Evolutionary conservation across 2,888 invertebrate genomes (phyloP), one percentile per base, ranked within the genome.

Genomic region (Bugula neritina): DNA sequence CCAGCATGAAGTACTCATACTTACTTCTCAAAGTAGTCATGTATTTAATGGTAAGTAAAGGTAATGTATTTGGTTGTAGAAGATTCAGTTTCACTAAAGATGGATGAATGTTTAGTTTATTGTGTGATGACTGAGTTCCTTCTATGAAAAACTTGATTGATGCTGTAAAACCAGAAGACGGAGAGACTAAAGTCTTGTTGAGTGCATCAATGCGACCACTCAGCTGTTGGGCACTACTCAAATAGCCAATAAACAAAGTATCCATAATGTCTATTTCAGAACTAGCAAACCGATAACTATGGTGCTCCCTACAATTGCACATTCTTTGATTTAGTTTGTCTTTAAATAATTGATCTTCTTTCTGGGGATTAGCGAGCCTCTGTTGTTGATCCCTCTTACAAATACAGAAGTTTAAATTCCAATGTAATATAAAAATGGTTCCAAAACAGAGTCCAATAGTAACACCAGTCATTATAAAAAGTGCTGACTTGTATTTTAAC

Each of bases 201-300:
- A 94, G 86, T 21, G 94, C 93, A 52, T 90, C 87, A 0, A 92
- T 92, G 76, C 91, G 87, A 54, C 88, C 89, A 73, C 90, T 89
- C 27, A 77, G 43, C 43, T 43, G 43, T 43, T 17, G 74, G 54
- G 75, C 75, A 1, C 78, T 77, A 25, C 91, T 92, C 79, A 96
- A 87, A 54, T 95, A 90, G 25, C 91, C 94, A 43, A 94, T 89
- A 80, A 96, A 91, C 21, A 96, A 83, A 80, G 93, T 92, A 76
- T 93, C 92, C 74, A 91, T 88, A 77, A 97, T 95, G 25, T 94
- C 96, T 72, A 98, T 88, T 84, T 98, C 98, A 0, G 96, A 94
- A 69, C 93, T 93, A 81, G 94, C 95, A 86, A 94, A 98, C 29
- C 96, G 88, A 0, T 96, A 94, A 43, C 5, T 17, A 43, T 17